These are phyloP conservation scores for Drosophila paucipuncta DNA, from an alignment of 2,888 invertebrate species.

Conservation along the genomic window DNA sequence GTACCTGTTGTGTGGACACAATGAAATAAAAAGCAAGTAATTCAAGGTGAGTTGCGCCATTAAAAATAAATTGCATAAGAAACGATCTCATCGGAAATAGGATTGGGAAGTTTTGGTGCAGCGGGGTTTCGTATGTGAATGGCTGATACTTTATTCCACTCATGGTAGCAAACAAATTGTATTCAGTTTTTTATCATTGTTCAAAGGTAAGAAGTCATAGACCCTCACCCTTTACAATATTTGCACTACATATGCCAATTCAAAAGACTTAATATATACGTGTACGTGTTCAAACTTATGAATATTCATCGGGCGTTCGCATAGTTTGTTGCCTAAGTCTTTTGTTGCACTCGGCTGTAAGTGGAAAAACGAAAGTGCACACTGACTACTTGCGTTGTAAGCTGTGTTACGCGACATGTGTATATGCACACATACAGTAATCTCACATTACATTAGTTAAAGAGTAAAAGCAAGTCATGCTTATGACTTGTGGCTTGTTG, in stretches of 20 bases:
- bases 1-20: slow-evolving; percentile 23
- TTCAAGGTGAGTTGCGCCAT: slow-evolving; percentile 67
- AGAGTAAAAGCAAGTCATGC: slow-evolving; percentile 24
- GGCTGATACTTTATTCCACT: background rate
- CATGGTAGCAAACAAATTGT: slow-evolving; percentile 2
- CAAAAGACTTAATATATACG: slow-evolving; percentile 1
- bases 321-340: slow-evolving; percentile 58
- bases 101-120: slow-evolving; percentile 6
- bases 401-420: slow-evolving; percentile 52
- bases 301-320: slow-evolving; percentile 27
- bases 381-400: slow-evolving; percentile 33
- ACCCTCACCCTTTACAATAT: slow-evolving; percentile 22
- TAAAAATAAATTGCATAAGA: slow-evolving; percentile 28
- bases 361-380: slow-evolving; percentile 69
- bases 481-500: slow-evolving; percentile 14
- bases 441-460: slow-evolving; percentile 57
- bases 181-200: slow-evolving; percentile 35
- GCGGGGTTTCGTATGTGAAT: background rate
- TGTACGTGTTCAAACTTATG: slow-evolving; percentile 29
- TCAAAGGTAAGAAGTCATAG: slow-evolving; percentile 31
- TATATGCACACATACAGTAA: slow-evolving; percentile 19
- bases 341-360: slow-evolving; percentile 42
- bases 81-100: slow-evolving; percentile 5
- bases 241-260: slow-evolving; percentile 20
- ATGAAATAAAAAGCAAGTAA: slow-evolving; percentile 49